Evolutionary conservation across 2,888 invertebrate genomes (phyloP).

Genomic region (Sinodicranocentrus sp.): DNA sequence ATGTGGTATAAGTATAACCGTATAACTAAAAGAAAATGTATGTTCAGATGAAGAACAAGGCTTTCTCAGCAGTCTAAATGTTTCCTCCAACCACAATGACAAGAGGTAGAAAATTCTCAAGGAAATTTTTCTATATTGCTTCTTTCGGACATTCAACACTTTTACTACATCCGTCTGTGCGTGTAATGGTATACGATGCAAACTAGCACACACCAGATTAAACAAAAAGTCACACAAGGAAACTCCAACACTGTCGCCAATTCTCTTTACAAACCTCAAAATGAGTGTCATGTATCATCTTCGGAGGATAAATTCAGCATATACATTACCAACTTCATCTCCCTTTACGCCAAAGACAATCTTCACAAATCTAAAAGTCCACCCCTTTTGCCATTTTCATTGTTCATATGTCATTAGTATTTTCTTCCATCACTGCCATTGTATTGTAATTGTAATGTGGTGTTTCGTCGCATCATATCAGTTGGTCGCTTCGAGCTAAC

Average conservation of each 20-base stretch:
- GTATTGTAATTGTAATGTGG: neutral
- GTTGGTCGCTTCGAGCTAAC: neutral
- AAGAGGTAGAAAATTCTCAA: neutral
- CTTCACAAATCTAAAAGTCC: slow-evolving; percentile 9
- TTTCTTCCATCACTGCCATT: neutral
- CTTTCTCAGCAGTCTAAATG: neutral
- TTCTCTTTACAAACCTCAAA: slow-evolving; percentile 9
- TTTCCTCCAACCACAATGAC: neutral
- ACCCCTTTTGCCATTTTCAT: slow-evolving; percentile 54
- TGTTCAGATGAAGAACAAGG: neutral
- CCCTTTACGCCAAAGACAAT: too few relatives aligned
- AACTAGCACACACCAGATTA: neutral
- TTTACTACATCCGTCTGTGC: slow-evolving; percentile 12
- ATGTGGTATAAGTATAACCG: too few relatives aligned
- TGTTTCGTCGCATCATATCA: neutral
- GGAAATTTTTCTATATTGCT: neutral
- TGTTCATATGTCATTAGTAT: slow-evolving; percentile 2
- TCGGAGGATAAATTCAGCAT: slow-evolving; percentile 10
- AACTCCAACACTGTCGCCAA: slow-evolving; percentile 22
- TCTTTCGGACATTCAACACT: slow-evolving; percentile 16
- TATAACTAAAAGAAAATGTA: neutral
- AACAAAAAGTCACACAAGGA: slow-evolving; percentile 6
- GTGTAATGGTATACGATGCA: neutral
- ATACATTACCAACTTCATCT: neutral
- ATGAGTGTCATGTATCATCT: slow-evolving; percentile 29